Evolutionary conservation across 2,888 invertebrate genomes (phyloP), one percentile per base, ranked within the genome.

Genomic region (Brachypterus glaber): DNA sequence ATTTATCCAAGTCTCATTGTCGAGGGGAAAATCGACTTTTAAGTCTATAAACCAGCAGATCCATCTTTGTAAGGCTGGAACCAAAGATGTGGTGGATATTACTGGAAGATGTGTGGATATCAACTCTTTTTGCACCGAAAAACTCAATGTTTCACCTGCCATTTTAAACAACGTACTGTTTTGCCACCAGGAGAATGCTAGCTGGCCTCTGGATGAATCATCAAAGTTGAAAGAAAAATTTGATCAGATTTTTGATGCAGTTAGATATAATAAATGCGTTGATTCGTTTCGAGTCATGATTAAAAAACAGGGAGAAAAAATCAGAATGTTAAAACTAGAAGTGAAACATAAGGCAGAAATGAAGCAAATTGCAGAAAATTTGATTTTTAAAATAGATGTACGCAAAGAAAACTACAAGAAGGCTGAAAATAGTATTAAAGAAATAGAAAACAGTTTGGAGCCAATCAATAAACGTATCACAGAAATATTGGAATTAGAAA

Each of bases 121-220:
- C 34, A 80, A 87, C 61, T 58, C 63, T 21, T 79, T 87, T 53
- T 79, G 92, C 71, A 73, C 79, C 42, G 58, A 68, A 27, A 62
- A 74, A 46, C 59, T 83, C 63, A 93, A 96, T 43, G 93, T 98
- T 1, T 89, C 96, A 0, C 89, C 89, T 60, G 81, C 97, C 0
- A 89, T 99, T 41, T 69, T 99, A 39, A 92, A 91, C 58, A 87
- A 91, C 62, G 98, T 99, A 0, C 83, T 99, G 51, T 96, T 99
- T 65, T 99, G 98, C 58, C 98, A 98, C 62, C 98, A 98, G 74
- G 98, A 98, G 64, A 93, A 98, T 48, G 84, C 93, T 0, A 82
- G 82, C 57, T 98, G 98, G 93, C 97, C 98, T 0, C 68, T 98
- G 37, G 89, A 92, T 59, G 92, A 95, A 63, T 85, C 86, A 0